phyloP scores from a whole-genome alignment of 2,797 vertebrate genomes.

The Basileuterus tristriatus region DNA sequence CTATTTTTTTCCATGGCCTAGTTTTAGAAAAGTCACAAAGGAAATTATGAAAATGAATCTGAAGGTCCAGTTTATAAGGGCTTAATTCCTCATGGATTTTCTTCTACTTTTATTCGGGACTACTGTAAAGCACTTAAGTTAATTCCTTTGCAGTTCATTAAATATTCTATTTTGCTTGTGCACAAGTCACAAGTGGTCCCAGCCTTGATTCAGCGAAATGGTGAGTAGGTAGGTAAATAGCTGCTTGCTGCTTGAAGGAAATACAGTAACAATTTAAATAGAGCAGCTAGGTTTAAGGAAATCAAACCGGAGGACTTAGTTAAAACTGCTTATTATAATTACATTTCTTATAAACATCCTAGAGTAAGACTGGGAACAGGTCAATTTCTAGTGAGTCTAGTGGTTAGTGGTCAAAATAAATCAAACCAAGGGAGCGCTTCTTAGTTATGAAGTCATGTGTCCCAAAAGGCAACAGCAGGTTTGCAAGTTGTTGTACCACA shows the following conservation, averaged over 20 bases:
- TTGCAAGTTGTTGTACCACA: neutral
- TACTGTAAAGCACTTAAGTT: neutral
- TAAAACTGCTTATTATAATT: neutral
- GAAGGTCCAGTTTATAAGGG: neutral
- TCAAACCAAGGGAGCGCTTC: neutral
- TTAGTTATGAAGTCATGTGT: neutral
- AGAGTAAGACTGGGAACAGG: neutral
- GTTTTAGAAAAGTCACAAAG: constrained; percentile 7
- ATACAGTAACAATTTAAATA: neutral
- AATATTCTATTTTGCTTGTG: constrained; percentile 10
- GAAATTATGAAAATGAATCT: neutral
- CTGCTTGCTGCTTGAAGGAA: neutral
- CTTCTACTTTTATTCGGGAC: neutral
- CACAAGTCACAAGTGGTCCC: neutral
- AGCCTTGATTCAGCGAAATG: neutral
- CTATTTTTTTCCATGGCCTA: neutral
- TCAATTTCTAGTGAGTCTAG: neutral
- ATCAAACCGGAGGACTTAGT: neutral
- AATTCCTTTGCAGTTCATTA: constrained; percentile 49
- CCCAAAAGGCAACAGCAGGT: neutral
- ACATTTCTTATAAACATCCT: neutral
- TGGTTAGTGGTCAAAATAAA: neutral
- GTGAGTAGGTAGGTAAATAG: neutral
- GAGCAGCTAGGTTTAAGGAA: neutral
- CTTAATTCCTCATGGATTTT: constrained; percentile 19